These are phyloP conservation scores for Thalassophryne amazonica DNA, from an alignment of 2,797 vertebrate species.

Conservation along the genomic window DNA sequence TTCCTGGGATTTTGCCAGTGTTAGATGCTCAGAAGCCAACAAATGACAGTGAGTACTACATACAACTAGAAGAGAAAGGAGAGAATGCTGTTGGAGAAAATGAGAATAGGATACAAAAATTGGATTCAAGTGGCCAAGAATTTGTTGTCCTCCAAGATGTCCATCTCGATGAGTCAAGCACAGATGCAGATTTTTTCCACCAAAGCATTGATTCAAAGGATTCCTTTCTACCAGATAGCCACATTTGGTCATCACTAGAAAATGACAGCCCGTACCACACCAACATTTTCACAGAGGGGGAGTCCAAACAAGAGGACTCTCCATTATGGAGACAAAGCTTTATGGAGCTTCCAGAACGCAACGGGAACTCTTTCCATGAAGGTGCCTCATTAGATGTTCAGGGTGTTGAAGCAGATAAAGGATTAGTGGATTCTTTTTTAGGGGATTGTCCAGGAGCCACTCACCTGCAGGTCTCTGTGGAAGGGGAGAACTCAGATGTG, in stretches of 20 bases:
- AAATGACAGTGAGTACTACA: conserved; percentile 90
- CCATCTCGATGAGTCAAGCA: conserved; percentile 86
- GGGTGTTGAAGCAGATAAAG: conserved; percentile 35
- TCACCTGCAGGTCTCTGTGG: conserved; percentile 52
- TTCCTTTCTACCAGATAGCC: conserved; percentile 79
- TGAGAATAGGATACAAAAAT: conserved; percentile 58
- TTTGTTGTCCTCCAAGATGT: conserved; percentile 81
- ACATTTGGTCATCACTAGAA: conserved; percentile 77
- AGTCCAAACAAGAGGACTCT: conserved; percentile 77
- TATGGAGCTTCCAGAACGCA: conserved; percentile 81
- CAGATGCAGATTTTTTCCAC: conserved; percentile 89
- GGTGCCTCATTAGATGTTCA: conserved; percentile 29
- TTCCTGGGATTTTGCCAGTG: conserved; percentile 89
- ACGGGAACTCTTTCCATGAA: conserved; percentile 66
- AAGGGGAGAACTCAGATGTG: conserved; percentile 51
- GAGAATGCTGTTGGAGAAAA: conserved; percentile 77
- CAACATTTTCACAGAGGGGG: conserved; percentile 81
- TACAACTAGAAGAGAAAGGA: conserved; percentile 91
- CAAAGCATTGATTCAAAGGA: conserved; percentile 85
- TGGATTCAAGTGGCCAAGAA: conserved; percentile 69
- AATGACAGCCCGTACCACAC: conserved; percentile 86
- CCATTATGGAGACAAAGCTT: conserved; percentile 73
- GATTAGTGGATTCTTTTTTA: conserved; percentile 67
- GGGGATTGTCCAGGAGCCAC: conserved; percentile 64
- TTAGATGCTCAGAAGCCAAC: conserved; percentile 90